Evolutionary conservation across 2,888 invertebrate genomes (phyloP), one percentile per base, ranked within the genome.

Genomic region (Phortica magna): DNA sequence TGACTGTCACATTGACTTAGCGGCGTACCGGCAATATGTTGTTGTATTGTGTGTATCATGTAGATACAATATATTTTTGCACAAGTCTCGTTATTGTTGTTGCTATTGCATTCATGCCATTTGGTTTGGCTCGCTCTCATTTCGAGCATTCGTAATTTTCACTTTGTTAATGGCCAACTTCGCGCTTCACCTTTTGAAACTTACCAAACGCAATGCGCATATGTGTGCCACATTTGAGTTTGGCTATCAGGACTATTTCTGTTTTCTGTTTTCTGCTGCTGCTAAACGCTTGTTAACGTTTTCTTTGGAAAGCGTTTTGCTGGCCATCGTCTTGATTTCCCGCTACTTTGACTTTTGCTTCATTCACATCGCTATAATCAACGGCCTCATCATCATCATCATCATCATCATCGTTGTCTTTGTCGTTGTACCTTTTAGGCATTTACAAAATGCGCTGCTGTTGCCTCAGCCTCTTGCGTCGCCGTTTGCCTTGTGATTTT

Each of bases 261-360:
- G 42, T 48, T 31, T 10, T 31, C 68, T 42, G 48, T 48, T 68
- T 68, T 6, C 22, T 31, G 31, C 5, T 31, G 31, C 31, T 31
- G 31, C 31, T 31, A 31, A 31, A 31, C 42, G 82, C 87, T 85
- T 85, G 84, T 85, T 85, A 85, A 85, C 85, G 83, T 85, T 85
- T 31, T 87, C 85, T 87, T 80, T 84, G 87, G 86, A 87, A 87
- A 85, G 86, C 86, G 53, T 71, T 71, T 14, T 42, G 41, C 67
- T 67, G 7, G 42, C 67, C 61, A 19, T 22, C 1, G 17, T 61
- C 61, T 61, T 61, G 61, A 61, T 9, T 61, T 61, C 22, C 61
- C 22, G 19, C 9, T 61, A 10, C 61, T 59, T 4, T 17, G 9
- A n/a, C 17, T 59, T 59, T 17, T 19, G 17, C 59, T 68, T 43